Evolutionary conservation across 1,140 invertebrate genomes (phyloP).

Genomic region (Drosophila nikananu): DNA sequence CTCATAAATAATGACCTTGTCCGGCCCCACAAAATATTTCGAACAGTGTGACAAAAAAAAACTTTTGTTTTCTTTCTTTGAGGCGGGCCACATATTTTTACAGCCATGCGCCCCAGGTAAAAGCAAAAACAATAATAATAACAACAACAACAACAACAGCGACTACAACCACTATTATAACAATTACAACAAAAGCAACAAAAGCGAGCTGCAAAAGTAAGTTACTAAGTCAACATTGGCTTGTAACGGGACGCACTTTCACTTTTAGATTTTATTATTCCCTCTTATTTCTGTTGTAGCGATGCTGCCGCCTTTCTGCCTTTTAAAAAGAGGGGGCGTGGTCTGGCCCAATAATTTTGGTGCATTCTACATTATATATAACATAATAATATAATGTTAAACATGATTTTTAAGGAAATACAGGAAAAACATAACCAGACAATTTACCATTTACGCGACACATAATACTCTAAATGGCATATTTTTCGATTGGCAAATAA

Average conservation of each 20-base stretch:
- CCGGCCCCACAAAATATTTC: not conserved
- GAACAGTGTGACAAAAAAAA: constrained; percentile 24
- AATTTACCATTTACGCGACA: not conserved
- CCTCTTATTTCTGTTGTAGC: constrained; percentile 5
- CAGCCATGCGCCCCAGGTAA: constrained; percentile 52
- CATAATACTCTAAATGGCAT: not conserved
- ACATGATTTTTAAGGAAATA: not conserved
- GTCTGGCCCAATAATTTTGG: constrained; percentile 31
- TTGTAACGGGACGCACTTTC: constrained; percentile 76
- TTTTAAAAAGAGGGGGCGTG: constrained; percentile 29
- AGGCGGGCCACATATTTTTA: constrained; percentile 51
- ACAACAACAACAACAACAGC: not conserved
- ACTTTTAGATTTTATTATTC: constrained; percentile 37
- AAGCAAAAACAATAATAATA: constrained; percentile 6
- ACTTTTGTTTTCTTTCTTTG: constrained; percentile 71
- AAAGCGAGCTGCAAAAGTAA: constrained; percentile 56
- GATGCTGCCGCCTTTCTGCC: constrained; percentile 10
- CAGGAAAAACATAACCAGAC: not conserved
- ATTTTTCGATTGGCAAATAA: not conserved
- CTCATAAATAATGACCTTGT: constrained; percentile 2
- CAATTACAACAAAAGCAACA: constrained; percentile 15
- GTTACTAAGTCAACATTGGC: constrained; percentile 76
- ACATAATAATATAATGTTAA: too few species aligned
- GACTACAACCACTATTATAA: constrained; percentile 10
- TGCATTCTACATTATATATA: constrained; percentile 23